A percentile compares a stretch with the other conserved stretches of the same genome.
These are phyloP conservation scores for Irena cyanogastra DNA, from an alignment of 2,113 vertebrate genomes.

Conservation along the genomic window DNA sequence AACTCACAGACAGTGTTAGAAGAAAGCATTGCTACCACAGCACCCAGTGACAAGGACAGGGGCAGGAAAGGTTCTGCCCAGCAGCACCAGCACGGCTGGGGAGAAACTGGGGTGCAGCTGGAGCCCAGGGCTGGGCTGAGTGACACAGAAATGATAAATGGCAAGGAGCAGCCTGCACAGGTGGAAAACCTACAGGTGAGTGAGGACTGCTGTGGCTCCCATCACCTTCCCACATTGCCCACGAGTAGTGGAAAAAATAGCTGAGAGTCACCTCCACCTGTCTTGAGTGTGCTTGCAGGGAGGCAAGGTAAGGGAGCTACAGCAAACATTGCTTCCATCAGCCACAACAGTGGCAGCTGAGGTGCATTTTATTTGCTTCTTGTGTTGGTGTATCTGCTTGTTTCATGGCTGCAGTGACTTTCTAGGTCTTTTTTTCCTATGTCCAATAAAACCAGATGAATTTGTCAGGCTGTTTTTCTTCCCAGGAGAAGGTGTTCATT, in stretches of 20 bases:
- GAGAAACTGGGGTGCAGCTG: not conserved
- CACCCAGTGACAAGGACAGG: fast-evolving
- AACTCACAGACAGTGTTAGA: not conserved
- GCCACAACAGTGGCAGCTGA: not conserved
- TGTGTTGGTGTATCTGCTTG: not conserved
- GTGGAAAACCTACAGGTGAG: not conserved
- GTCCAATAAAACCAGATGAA: not conserved
- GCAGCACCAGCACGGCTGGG: not conserved
- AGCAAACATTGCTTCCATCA: not conserved
- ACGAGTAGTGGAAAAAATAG: not conserved
- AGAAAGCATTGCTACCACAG: not conserved
- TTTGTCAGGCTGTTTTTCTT: not conserved
- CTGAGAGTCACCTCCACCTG: not conserved
- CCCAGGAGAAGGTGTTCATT: not conserved
- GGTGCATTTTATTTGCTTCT: not conserved
- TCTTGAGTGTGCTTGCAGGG: not conserved
- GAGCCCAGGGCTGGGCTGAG: not conserved
- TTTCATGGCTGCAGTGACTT: not conserved
- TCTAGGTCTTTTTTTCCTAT: not conserved
- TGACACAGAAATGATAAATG: not conserved
- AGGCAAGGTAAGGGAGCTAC: not conserved
- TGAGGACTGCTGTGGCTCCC: not conserved
- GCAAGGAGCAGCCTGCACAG: not conserved
- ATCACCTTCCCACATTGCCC: not conserved
- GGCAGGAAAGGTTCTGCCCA: not conserved